phyloP scores from a whole-genome alignment of 2,797 vertebrate genomes.

The Paedocypris micromegethes region DNA sequence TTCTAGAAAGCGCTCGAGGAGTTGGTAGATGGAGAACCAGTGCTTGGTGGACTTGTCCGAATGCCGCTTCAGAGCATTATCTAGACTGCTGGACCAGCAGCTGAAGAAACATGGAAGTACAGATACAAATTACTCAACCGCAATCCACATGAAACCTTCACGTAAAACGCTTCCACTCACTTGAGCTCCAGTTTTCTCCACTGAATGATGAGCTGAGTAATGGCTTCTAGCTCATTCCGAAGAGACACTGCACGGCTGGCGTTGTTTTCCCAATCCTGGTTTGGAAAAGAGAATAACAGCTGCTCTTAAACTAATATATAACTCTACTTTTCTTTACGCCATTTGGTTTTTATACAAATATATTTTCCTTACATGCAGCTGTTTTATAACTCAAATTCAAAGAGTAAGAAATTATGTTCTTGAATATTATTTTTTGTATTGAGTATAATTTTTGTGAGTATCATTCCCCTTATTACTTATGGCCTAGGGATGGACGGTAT shows the following conservation, averaged over 20 bases:
- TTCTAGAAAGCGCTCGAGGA: constrained; percentile 81
- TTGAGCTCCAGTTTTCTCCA: constrained; percentile 91
- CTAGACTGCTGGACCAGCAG: constrained; percentile 92
- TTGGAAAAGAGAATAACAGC: background rate
- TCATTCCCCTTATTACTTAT: too few relatives aligned
- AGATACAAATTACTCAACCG: too few relatives aligned
- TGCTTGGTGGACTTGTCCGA: constrained; percentile 82
- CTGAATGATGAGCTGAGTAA: constrained; percentile 89
- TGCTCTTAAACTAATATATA: background rate
- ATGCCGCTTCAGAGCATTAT: constrained; percentile 80
- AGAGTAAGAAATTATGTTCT: too few relatives aligned
- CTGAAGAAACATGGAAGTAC: constrained; percentile 56
- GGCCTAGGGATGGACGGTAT: too few relatives aligned
- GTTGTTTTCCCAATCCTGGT: constrained; percentile 96
- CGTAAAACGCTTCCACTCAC: constrained; percentile 60
- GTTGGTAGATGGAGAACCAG: constrained; percentile 95
- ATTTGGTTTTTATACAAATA: too few relatives aligned
- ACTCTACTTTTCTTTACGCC: too few relatives aligned
- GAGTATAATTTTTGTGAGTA: too few relatives aligned
- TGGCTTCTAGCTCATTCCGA: constrained; percentile 76
- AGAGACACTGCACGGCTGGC: constrained; percentile 83
- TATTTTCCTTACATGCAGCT: too few relatives aligned
- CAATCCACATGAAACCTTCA: too few relatives aligned
- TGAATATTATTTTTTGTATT: too few relatives aligned
- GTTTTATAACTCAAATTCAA: too few relatives aligned